Base-by-base conservation (phyloP, 2,888 invertebrate genomes). In the Meandrusa payeni region DNA sequence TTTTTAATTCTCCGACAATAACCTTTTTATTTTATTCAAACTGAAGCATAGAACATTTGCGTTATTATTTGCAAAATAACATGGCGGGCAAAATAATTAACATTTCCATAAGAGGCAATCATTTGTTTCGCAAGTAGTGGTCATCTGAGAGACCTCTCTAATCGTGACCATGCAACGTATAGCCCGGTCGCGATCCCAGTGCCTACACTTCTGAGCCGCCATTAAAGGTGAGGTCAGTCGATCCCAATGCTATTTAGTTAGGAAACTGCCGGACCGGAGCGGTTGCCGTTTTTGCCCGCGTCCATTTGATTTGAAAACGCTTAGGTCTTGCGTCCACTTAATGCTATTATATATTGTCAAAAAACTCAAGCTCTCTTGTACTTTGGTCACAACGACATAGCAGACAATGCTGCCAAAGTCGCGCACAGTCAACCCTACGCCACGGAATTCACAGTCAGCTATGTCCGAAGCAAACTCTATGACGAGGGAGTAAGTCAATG, bases 171-270 rank as follows among this genome's bases (percentile, higher is more conserved):
- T 15, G 28, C 34, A 20, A 32, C 32, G 19, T 29, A 36, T 22
- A 36, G 6, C 32, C 40, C 12, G 15, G 12, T 37, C 39, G 39
- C 36, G 41, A 34, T 36, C 41, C 32, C 15, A 20, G 12, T 9
- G 17, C 28, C 24, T n/a, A 37, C 38, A 42, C 38, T 33, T 46
- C 37, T 29, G 36, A 27, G 24, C 26, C 22, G n/a, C 42, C 41
- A 45, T 46, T 46, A 46, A 43, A 41, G 43, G 42, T 46, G 40
- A 46, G 46, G 40, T 39, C 48, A 48, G 38, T 41, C 15, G 40
- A 38, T 41, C 40, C 42, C 46, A 46, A 46, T 41, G 42, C 46
- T 31, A 48, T 46, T 48, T 46, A 32, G 42, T 43, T 40, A 37
- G 31, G 39, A 39, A 46, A 46, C 48, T 43, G 28, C 17, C 22